Evolutionary conservation across 2,797 vertebrate species (phyloP).

Genomic region (Cyprinella venusta): DNA sequence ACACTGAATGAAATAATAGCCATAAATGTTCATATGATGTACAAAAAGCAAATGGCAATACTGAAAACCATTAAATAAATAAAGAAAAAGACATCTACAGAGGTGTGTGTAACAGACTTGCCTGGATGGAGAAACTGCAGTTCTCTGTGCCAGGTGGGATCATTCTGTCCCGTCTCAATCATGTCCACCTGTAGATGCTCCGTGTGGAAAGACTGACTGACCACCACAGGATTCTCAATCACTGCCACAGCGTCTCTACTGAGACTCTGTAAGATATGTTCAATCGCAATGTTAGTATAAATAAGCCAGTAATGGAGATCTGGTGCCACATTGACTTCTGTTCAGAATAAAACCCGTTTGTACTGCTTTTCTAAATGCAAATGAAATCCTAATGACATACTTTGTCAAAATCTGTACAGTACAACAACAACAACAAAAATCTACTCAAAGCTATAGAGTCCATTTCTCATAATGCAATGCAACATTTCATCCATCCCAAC

Average conservation of each 20-base stretch:
- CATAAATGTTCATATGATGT: background rate
- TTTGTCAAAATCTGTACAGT: background rate
- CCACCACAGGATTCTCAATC: conserved; percentile 74
- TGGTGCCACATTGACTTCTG: background rate
- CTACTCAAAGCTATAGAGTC: background rate
- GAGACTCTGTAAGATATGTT: conserved; percentile 70
- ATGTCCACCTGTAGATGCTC: conserved; percentile 63
- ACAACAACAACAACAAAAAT: background rate
- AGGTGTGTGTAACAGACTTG: conserved; percentile 54
- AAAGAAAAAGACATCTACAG: too few relatives aligned
- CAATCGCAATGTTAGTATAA: background rate
- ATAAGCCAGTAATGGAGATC: background rate
- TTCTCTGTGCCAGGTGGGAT: conserved; percentile 68
- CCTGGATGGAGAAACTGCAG: conserved; percentile 68
- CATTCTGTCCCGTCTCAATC: conserved; percentile 62
- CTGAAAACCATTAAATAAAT: too few relatives aligned
- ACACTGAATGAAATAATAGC: conserved; percentile 60
- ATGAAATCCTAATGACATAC: background rate
- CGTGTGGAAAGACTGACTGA: conserved; percentile 63
- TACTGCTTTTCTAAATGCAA: background rate
- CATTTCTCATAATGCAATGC: background rate
- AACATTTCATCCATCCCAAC: background rate
- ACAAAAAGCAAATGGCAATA: background rate
- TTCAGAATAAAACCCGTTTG: background rate
- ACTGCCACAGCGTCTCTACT: conserved; percentile 73